A percentile compares a stretch with the other conserved stretches of the same genome.
phyloP scores from a whole-genome alignment of 2,888 invertebrate genomes.

The Cosmopolites sordidus region DNA sequence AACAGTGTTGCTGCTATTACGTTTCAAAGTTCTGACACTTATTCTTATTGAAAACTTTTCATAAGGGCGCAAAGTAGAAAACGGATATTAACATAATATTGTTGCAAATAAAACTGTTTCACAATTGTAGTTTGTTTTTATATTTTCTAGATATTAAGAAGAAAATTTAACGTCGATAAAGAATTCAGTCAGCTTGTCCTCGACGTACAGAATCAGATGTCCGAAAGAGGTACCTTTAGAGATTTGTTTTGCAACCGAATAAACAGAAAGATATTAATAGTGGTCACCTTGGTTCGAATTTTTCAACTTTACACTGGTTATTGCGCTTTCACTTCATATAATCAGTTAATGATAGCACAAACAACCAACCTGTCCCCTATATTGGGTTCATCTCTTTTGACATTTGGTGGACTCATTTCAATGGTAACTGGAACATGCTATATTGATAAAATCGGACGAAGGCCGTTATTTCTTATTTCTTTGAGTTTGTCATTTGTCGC shows the following conservation, averaged over 20 bases:
- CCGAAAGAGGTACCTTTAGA: constrained; percentile 48
- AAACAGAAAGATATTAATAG: constrained; percentile 55
- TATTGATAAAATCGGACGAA: not conserved
- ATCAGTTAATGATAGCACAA: constrained; percentile 40
- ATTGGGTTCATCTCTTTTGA: constrained; percentile 17
- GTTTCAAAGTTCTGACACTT: no score
- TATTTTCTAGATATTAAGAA: constrained; percentile 30
- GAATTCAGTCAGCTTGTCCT: constrained; percentile 32
- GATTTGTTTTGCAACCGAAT: constrained; percentile 52
- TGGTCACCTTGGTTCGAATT: constrained; percentile 52
- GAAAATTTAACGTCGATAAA: constrained; percentile 32
- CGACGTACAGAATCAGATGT: constrained; percentile 38
- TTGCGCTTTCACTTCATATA: constrained; percentile 34
- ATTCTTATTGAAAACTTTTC: no score
- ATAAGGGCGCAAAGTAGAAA: no score
- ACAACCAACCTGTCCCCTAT: constrained; percentile 37
- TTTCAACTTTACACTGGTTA: constrained; percentile 38
- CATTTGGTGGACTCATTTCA: constrained; percentile 46
- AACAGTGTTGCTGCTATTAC: no score
- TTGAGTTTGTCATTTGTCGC: not conserved
- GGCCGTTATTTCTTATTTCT: not conserved
- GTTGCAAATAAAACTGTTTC: no score
- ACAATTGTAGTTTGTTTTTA: no score
- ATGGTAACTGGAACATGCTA: not conserved
- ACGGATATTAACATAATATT: no score